These are phyloP conservation scores for Phania funesta DNA, from an alignment of 2,888 invertebrate genomes.

Conservation along the genomic window DNA sequence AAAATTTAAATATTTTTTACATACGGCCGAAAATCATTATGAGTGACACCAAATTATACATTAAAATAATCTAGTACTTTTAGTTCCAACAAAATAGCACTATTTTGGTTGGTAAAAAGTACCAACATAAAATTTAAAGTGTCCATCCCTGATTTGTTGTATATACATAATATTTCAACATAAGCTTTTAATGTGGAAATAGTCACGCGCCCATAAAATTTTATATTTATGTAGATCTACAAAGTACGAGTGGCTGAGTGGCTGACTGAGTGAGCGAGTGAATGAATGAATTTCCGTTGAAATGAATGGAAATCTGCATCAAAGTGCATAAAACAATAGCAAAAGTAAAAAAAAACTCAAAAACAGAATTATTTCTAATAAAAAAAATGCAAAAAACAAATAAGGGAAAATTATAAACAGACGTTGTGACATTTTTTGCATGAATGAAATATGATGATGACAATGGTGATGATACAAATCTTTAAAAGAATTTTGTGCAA, in stretches of 20 bases:
- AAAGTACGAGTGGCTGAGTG: slow-evolving; percentile 6
- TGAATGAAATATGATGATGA: slow-evolving; percentile 18
- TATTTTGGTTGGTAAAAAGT: no score
- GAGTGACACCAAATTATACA: no score
- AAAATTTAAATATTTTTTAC: no score
- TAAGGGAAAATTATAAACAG: neutral
- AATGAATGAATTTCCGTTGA: slow-evolving; percentile 51
- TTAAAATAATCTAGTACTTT: no score
- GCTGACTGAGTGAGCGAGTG: neutral
- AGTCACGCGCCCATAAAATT: slow-evolving; percentile 49
- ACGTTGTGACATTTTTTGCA: slow-evolving; percentile 18
- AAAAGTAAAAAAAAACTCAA: slow-evolving; percentile 7
- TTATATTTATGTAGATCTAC: slow-evolving; percentile 17
- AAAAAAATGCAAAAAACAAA: neutral
- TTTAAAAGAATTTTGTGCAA: slow-evolving; percentile 37
- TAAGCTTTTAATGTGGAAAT: slow-evolving; percentile 51
- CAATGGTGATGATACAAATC: slow-evolving; percentile 24
- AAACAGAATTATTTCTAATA: slow-evolving; percentile 16
- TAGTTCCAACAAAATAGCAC: no score
- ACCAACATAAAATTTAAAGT: no score
- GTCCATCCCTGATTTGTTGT: neutral
- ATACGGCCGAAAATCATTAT: no score
- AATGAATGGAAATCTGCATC: slow-evolving; percentile 33
- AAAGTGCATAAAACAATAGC: slow-evolving; percentile 37
- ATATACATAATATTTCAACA: slow-evolving; percentile 57